These are phyloP conservation scores for Pitangus sulphuratus DNA, from an alignment of 2,797 vertebrate species.

Conservation along the genomic window DNA sequence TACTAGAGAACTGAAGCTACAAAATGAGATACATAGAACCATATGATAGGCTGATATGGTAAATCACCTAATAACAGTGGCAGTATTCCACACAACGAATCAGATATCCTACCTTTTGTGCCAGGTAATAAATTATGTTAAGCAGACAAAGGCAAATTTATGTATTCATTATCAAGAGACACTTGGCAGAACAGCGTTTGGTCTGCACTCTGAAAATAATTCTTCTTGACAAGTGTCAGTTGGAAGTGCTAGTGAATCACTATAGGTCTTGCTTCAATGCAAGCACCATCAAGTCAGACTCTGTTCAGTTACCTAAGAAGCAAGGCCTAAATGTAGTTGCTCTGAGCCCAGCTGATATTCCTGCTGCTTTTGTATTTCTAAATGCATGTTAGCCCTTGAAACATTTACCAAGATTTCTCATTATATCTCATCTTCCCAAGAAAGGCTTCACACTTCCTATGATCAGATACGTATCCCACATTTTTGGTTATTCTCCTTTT, in stretches of 20 bases:
- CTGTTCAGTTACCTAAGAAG: neutral
- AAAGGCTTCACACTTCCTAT: neutral
- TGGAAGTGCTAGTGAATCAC: neutral
- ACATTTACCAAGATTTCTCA: neutral
- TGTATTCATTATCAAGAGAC: neutral
- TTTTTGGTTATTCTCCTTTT: neutral
- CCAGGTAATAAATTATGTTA: neutral
- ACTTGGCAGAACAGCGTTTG: neutral
- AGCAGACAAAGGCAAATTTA: neutral
- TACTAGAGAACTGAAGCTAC: neutral
- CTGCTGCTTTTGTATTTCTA: neutral
- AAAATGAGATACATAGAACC: neutral
- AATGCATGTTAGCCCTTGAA: neutral
- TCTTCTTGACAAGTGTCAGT: neutral
- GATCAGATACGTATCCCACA: neutral
- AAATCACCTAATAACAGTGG: rapidly evolving
- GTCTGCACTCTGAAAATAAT: neutral
- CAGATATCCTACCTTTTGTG: neutral
- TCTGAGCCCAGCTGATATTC: neutral
- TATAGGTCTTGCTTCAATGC: neutral
- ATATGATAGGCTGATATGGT: neutral
- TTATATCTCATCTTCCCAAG: neutral
- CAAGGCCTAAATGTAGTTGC: neutral
- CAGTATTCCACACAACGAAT: neutral
- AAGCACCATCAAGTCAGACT: neutral